These are phyloP conservation scores for Oligia fasciuncula DNA, from an alignment of 2,888 invertebrate species.

Conservation along the genomic window DNA sequence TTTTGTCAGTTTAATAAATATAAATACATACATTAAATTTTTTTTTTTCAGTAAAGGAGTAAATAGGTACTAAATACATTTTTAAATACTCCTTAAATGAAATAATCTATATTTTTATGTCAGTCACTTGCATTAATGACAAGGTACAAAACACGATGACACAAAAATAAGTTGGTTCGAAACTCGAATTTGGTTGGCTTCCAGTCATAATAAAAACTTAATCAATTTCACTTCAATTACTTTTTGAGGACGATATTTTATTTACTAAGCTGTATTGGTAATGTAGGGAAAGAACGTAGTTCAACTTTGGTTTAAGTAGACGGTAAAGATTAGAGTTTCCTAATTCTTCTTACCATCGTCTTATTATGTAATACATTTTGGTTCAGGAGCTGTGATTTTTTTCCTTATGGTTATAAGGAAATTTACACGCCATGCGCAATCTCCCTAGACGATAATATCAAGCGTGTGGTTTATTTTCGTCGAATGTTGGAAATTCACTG, in stretches of 20 bases:
- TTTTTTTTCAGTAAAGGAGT: too few species aligned
- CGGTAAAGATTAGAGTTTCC: not conserved
- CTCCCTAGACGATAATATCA: not conserved
- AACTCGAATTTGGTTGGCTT: slow-evolving; percentile 20
- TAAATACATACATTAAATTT: too few species aligned
- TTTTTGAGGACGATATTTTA: not conserved
- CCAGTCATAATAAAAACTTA: slow-evolving; percentile 5
- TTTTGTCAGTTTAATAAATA: too few species aligned
- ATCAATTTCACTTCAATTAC: slow-evolving; percentile 11
- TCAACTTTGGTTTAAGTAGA: not conserved
- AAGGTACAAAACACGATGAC: too few species aligned
- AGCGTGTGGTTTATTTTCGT: not conserved
- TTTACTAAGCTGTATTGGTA: not conserved
- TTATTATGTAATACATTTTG: not conserved
- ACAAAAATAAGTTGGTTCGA: slow-evolving; percentile 17
- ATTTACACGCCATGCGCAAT: not conserved
- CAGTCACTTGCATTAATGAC: too few species aligned
- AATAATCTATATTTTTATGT: too few species aligned
- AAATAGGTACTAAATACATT: too few species aligned
- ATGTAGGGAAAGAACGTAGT: not conserved
- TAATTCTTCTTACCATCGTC: not conserved
- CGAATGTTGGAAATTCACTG: not conserved
- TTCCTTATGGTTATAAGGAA: not conserved
- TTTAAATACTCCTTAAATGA: too few species aligned
- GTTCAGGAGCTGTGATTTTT: too few species aligned